A percentile compares a stretch with the other conserved stretches of the same genome.
Conservation (phyloP, 2,797 vertebrate species). For the Amphiprion clarkii region DNA sequence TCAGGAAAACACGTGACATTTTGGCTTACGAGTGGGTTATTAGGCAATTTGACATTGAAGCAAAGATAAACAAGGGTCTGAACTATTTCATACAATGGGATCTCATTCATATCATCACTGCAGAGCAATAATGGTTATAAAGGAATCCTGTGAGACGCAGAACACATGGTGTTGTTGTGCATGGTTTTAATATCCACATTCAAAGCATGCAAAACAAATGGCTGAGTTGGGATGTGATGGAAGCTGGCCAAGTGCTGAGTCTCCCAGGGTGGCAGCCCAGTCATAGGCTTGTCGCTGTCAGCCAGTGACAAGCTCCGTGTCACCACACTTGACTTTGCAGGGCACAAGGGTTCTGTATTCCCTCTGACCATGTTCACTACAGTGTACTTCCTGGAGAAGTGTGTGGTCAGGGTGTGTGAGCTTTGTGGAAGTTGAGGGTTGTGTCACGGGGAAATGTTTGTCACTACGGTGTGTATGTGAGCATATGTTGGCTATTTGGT, state of each 20-base stretch:
- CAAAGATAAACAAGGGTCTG: neutral
- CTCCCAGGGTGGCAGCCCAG: conserved; percentile 31
- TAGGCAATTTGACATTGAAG: neutral
- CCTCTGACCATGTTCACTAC: neutral
- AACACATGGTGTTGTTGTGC: neutral
- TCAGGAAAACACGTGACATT: conserved; percentile 2
- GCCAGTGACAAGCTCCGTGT: conserved; percentile 75
- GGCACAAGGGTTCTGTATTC: conserved; percentile 40
- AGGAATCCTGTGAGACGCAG: neutral
- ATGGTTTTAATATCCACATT: conserved; percentile 5
- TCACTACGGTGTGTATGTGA: neutral
- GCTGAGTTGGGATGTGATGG: conserved; percentile 13
- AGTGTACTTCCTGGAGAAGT: conserved; percentile 37
- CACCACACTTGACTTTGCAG: conserved; percentile 50
- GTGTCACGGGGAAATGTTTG: conserved; percentile 20
- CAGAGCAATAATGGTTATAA: neutral
- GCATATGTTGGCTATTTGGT: neutral
- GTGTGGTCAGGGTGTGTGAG: neutral
- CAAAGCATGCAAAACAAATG: conserved; percentile 35
- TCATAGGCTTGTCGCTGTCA: conserved; percentile 65
- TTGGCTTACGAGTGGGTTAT: neutral
- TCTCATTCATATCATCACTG: neutral
- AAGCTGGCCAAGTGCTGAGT: conserved; percentile 51
- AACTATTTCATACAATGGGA: neutral
- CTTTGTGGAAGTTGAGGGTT: conserved; percentile 32